phyloP scores from a whole-genome alignment of 2,797 vertebrate genomes.

The Siniperca scherzeri region DNA sequence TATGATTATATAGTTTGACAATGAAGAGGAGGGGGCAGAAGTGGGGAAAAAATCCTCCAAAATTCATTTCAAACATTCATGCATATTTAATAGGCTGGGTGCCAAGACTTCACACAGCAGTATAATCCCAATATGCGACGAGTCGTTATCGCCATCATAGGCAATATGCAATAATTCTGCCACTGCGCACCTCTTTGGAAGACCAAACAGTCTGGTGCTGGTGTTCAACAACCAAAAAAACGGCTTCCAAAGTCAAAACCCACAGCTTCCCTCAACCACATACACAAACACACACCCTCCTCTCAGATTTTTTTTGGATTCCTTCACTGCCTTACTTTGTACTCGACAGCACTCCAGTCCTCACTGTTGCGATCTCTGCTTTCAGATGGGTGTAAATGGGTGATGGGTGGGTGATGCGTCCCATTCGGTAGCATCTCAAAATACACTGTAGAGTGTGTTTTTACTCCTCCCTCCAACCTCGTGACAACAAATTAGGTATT shows the following conservation, averaged over 20 bases:
- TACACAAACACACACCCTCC: conserved; percentile 16
- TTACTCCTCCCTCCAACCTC: conserved; percentile 28
- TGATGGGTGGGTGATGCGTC: conserved; percentile 33
- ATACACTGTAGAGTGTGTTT: conserved; percentile 26
- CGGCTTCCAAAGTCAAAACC: conserved; percentile 60
- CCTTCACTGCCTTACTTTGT: conserved; percentile 47
- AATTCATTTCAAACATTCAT: conserved; percentile 85
- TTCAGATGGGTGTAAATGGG: conserved; percentile 48
- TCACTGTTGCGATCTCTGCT: conserved; percentile 30
- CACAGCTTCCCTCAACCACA: conserved; percentile 22
- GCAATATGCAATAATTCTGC: conserved; percentile 73
- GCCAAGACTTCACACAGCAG: conserved; percentile 77
- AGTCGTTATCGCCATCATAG: conserved; percentile 76
- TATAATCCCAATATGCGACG: conserved; percentile 75
- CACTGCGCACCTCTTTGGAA: conserved; percentile 64
- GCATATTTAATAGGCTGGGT: conserved; percentile 81
- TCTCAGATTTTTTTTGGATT: conserved; percentile 27
- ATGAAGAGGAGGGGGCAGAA: conserved; percentile 49
- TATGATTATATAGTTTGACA: conserved; percentile 83
- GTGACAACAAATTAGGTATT: conserved; percentile 37
- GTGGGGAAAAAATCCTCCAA: conserved; percentile 59
- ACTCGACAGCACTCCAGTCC: conserved; percentile 37
- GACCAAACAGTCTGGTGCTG: conserved; percentile 60
- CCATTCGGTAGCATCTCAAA: conserved; percentile 30
- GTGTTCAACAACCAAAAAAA: conserved; percentile 54